Evolutionary conservation across 2,113 vertebrate genomes (phyloP).

Genomic region (Festucalex cinctus): DNA sequence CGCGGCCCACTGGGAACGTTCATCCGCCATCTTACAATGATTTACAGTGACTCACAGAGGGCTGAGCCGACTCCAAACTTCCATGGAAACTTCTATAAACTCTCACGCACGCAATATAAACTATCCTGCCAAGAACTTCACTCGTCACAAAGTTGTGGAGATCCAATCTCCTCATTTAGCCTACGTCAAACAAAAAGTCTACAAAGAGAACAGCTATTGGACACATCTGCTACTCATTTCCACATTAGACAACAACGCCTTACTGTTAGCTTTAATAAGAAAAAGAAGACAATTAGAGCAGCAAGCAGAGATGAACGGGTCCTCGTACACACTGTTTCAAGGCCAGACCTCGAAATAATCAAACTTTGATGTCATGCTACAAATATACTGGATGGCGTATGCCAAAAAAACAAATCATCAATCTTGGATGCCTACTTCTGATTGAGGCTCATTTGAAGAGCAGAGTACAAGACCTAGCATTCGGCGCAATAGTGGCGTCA

Average conservation of each 20-base stretch:
- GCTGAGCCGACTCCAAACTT: slow-evolving; percentile 44
- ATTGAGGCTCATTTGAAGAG: no score
- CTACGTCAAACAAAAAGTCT: neutral
- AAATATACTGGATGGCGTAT: no score
- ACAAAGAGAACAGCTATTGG: neutral
- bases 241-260: neutral
- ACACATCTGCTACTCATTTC: neutral
- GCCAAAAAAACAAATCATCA: no score
- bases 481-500: no score
- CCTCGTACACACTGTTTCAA: no score
- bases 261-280: neutral
- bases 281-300: neutral
- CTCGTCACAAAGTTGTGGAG: neutral
- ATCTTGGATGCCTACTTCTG: no score
- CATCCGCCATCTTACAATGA: slow-evolving; percentile 57
- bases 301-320: no score
- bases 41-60: slow-evolving; percentile 41
- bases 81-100: slow-evolving; percentile 65
- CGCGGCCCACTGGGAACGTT: slow-evolving; percentile 26
- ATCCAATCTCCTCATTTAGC: neutral
- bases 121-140: neutral
- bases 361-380: no score
- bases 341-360: no score
- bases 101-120: slow-evolving; percentile 3
- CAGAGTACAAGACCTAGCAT: no score